phyloP scores from a whole-genome alignment of 1,140 invertebrate genomes.

The Pararge aegeria region DNA sequence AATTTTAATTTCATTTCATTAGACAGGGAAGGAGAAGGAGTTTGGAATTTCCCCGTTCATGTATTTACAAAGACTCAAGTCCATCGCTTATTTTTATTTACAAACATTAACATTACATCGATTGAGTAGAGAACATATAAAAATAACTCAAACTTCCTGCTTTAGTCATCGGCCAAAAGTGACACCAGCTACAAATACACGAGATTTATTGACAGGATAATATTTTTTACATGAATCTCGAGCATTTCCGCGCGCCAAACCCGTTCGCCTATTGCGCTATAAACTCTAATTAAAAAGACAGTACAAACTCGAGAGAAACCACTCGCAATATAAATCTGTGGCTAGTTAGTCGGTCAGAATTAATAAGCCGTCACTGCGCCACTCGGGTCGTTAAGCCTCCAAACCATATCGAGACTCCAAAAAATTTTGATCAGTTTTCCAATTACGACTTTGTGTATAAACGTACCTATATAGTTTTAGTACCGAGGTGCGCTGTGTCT shows the following conservation, averaged over 20 bases:
- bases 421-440: conserved; percentile 34
- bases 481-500: conserved; percentile 2
- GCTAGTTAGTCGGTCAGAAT: conserved; percentile 54
- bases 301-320: conserved; percentile 27
- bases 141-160: neutral
- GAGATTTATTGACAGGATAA: conserved; percentile 7
- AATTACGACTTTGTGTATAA: conserved; percentile 7
- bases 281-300: conserved; percentile 27
- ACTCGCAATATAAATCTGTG: conserved; percentile 47
- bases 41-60: too few species aligned
- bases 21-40: too few species aligned
- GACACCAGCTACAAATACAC: neutral
- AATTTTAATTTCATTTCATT: too few species aligned
- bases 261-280: conserved; percentile 20
- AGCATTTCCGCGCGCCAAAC: conserved; percentile 17
- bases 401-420: conserved; percentile 53
- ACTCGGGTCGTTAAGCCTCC: conserved; percentile 50
- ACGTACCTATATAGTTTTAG: neutral
- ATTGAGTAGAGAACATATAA: neutral
- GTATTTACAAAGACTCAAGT: too few species aligned
- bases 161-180: neutral
- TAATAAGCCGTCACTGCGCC: conserved; percentile 56
- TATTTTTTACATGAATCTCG: conserved; percentile 15
- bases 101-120: too few species aligned
- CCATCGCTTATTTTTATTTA: too few species aligned